phyloP scores from a whole-genome alignment of 1,140 invertebrate genomes.

The Drosophila equinoxialis region DNA sequence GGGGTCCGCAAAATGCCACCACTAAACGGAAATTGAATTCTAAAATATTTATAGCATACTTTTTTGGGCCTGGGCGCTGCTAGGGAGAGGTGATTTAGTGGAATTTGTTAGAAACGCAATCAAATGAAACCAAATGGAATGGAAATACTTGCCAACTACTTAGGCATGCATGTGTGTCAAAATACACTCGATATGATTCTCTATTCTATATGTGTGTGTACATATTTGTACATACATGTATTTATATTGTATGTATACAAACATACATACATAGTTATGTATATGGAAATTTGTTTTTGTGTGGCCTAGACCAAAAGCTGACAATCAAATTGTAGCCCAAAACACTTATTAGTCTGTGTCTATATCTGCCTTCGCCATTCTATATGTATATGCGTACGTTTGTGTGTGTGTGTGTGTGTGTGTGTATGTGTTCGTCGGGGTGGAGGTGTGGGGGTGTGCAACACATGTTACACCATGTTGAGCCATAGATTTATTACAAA shows the following conservation, averaged over 20 bases:
- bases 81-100: conserved; percentile 57
- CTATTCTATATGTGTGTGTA: conserved; percentile 12
- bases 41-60: conserved; percentile 74
- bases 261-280: conserved; percentile 15
- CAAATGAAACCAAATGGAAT: conserved; percentile 60
- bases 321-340: conserved; percentile 9
- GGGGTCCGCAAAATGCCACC: not conserved
- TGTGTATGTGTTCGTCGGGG: not conserved
- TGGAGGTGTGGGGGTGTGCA: not conserved
- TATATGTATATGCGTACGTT: conserved; percentile 12
- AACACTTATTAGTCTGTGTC: conserved; percentile 10
- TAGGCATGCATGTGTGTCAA: conserved; percentile 63
- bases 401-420: not conserved
- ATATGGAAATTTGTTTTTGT: conserved; percentile 34
- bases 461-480: conserved; percentile 65
- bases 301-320: conserved; percentile 1
- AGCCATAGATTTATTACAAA: conserved; percentile 76
- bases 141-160: conserved; percentile 52
- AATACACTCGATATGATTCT: conserved; percentile 32
- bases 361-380: conserved; percentile 13
- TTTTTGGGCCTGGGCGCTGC: conserved; percentile 31
- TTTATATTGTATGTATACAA: conserved; percentile 10
- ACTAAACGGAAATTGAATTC: conserved; percentile 74
- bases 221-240: not conserved
- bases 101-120: conserved; percentile 54